phyloP scores from a whole-genome alignment of 2,797 vertebrate species.

The Lepilemur ruficaudatus region DNA sequence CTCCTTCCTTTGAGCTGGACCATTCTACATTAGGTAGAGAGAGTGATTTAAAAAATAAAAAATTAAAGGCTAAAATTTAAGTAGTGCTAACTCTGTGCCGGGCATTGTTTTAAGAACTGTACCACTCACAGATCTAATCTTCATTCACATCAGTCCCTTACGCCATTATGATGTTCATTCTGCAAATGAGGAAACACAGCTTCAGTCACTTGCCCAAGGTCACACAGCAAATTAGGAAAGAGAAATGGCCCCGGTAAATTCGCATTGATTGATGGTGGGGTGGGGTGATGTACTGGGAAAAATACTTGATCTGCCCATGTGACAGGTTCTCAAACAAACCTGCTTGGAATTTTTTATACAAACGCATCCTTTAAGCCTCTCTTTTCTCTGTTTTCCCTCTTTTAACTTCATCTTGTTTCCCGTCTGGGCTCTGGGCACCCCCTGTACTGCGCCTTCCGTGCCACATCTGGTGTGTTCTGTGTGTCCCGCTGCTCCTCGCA shows the following conservation, averaged over 20 bases:
- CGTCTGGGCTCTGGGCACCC: fast-evolving
- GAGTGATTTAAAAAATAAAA: background rate
- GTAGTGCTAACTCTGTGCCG: too few relatives aligned
- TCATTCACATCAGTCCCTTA: fast-evolving
- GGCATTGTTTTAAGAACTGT: background rate
- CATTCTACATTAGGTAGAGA: background rate
- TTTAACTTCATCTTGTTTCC: background rate
- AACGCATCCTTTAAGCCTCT: fast-evolving
- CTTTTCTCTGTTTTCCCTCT: background rate
- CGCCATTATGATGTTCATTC: background rate
- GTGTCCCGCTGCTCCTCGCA: fast-evolving
- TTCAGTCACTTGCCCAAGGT: background rate
- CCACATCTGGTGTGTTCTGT: fast-evolving
- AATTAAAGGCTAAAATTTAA: background rate
- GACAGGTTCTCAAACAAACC: fast-evolving
- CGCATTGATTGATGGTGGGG: fast-evolving
- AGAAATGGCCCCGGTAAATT: background rate
- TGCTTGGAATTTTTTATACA: background rate
- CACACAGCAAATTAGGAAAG: background rate
- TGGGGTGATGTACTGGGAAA: background rate
- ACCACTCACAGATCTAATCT: background rate
- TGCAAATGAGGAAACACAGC: background rate
- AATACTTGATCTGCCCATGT: fast-evolving
- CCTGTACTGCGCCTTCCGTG: fast-evolving
- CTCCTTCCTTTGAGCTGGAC: background rate